Base-by-base conservation (phyloP, 2,888 invertebrate species). In the Phengaris arion region DNA sequence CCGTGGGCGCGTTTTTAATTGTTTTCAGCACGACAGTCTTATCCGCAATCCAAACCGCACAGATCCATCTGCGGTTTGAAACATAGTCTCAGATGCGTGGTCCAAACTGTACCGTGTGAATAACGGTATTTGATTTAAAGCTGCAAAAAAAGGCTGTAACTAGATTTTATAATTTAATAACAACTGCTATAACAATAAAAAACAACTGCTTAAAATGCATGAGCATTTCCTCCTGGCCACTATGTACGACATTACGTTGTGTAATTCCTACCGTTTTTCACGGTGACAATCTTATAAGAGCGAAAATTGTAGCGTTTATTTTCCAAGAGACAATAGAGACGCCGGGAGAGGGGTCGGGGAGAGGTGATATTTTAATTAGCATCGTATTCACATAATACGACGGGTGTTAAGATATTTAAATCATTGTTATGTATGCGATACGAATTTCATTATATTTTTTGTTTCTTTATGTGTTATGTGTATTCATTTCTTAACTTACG, bases 251-350 rank as follows among this genome's bases (percentile, higher is more conserved):
- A 69, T 72, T 54, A 35, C 72, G 35, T 10, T 52, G 54, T 54
- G 54, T 52, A 52, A 72, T 22, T 54, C 12, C 72, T 22, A 6
- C 52, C 72, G 72, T 72, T 72, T 72, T 72, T 72, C 72, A 70
- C 70, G 51, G 22, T 72, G 72, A 72, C 72, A 72, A 72, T 72
- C 51, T 52, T 52, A 52, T 72, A 52, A 72, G 72, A 54, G 72
- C 54, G 72, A 72, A 70, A 72, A 72, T 72, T 54, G 72, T 52
- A 72, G 54, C 72, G 72, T 72, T 72, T 72, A 72, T 72, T 72
- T 54, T 72, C 72, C 52, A 54, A 72, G 54, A 72, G 72, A 72
- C 72, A 72, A 72, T 52, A 54, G 48, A 54, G 54, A 72, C 72
- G 52, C 52, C 22, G 72, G 64, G 35, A 45, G 59, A 1, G 59